Conservation (phyloP, 2,888 invertebrate species). For the Tachina grossa region DNA sequence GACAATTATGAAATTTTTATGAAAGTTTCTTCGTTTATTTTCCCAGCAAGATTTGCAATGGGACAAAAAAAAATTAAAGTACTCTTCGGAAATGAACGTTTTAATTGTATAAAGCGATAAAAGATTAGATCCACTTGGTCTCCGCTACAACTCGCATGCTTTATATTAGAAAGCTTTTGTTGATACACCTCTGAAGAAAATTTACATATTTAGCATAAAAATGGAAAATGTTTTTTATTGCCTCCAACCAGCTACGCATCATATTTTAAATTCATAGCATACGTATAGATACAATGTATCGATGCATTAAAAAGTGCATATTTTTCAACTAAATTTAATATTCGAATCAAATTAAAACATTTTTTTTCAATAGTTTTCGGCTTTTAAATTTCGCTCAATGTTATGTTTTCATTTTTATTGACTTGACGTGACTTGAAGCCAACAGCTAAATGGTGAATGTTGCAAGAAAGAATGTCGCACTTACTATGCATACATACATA, state of each 20-base stretch:
- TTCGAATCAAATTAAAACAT: constrained; percentile 34
- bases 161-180: too few relatives aligned
- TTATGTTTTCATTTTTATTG: constrained; percentile 51
- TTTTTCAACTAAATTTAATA: constrained; percentile 7
- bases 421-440: constrained; percentile 45
- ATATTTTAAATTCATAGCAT: constrained; percentile 20
- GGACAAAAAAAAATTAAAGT: too few relatives aligned
- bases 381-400: constrained; percentile 63
- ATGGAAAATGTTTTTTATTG: background rate
- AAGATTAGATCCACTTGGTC: too few relatives aligned
- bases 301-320: background rate
- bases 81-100: too few relatives aligned
- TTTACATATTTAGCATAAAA: too few relatives aligned
- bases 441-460: background rate
- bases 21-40: background rate
- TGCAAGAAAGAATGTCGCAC: constrained; percentile 12
- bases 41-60: too few relatives aligned
- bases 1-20: background rate
- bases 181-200: too few relatives aligned
- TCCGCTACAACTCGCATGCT: too few relatives aligned
- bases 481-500: background rate
- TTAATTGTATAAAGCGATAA: too few relatives aligned
- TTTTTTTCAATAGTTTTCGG: constrained; percentile 15
- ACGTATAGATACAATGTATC: background rate
- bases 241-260: background rate